phyloP scores from a whole-genome alignment of 2,888 invertebrate genomes.

The Mystacides longicornis region DNA sequence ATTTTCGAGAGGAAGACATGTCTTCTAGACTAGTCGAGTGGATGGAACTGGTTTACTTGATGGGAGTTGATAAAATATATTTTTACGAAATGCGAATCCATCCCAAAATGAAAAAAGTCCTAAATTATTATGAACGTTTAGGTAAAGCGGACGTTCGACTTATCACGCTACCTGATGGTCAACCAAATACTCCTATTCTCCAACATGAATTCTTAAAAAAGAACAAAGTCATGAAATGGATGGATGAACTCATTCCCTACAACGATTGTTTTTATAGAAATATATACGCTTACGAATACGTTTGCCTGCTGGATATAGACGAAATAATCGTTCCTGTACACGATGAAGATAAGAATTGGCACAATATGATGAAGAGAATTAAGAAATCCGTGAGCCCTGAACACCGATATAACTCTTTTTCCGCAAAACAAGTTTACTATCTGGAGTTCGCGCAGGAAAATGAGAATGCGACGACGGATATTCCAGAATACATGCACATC shows the following conservation, averaged over 20 bases:
- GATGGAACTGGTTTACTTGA: constrained; percentile 75
- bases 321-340: constrained; percentile 90
- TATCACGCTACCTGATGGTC: constrained; percentile 77
- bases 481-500: constrained; percentile 88
- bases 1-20: constrained; percentile 77
- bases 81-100: constrained; percentile 89
- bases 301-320: constrained; percentile 85
- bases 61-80: constrained; percentile 87
- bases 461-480: constrained; percentile 73
- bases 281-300: constrained; percentile 80
- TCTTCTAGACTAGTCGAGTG: constrained; percentile 87
- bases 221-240: constrained; percentile 86
- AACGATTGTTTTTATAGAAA: constrained; percentile 93
- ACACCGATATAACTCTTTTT: constrained; percentile 53
- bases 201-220: constrained; percentile 84
- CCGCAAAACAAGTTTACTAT: constrained; percentile 87
- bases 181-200: constrained; percentile 81
- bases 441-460: constrained; percentile 76
- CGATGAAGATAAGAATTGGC: constrained; percentile 67
- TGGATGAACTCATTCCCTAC: constrained; percentile 91
- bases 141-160: constrained; percentile 71
- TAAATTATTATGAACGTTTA: constrained; percentile 55
- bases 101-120: constrained; percentile 80
- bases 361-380: constrained; percentile 64
- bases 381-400: constrained; percentile 45